Evolutionary conservation across 92 coral and sea anemone genomes (phyloP).

Genomic region (Palythoa grandiflora): DNA sequence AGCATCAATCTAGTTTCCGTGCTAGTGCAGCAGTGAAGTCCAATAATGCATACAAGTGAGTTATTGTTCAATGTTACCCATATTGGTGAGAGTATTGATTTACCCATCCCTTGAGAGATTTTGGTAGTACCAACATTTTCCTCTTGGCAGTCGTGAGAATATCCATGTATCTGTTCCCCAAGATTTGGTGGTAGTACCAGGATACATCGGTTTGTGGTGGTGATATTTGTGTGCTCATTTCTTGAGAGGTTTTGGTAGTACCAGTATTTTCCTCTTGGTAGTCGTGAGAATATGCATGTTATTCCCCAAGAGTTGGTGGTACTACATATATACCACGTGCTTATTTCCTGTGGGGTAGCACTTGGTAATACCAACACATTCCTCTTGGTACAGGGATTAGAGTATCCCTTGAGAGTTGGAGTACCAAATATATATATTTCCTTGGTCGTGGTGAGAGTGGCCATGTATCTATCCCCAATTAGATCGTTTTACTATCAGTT

Average conservation of each 20-base stretch:
- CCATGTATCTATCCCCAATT: not conserved
- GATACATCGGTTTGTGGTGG: not conserved
- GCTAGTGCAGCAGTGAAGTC: conserved; percentile 63
- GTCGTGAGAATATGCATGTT: not conserved
- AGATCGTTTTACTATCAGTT: too few relatives aligned
- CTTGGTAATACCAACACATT: not conserved
- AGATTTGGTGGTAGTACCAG: not conserved
- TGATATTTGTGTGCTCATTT: not conserved
- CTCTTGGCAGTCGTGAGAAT: not conserved
- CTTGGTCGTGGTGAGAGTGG: not conserved
- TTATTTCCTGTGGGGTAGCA: too few relatives aligned
- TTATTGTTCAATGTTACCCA: not conserved
- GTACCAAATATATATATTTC: not conserved
- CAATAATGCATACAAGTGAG: conserved; percentile 73
- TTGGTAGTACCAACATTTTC: not conserved
- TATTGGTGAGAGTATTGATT: not conserved
- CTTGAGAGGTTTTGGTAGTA: not conserved
- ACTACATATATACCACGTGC: too few relatives aligned
- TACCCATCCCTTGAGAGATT: not conserved
- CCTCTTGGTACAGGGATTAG: not conserved
- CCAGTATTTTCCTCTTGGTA: not conserved
- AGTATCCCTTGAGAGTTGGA: too few relatives aligned
- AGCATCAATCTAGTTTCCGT: conserved; percentile 53
- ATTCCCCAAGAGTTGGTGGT: not conserved
- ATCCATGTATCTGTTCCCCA: not conserved